Evolutionary conservation across 2,888 invertebrate genomes (phyloP), one percentile per base, ranked within the genome.

Genomic region (Trilocha varians): DNA sequence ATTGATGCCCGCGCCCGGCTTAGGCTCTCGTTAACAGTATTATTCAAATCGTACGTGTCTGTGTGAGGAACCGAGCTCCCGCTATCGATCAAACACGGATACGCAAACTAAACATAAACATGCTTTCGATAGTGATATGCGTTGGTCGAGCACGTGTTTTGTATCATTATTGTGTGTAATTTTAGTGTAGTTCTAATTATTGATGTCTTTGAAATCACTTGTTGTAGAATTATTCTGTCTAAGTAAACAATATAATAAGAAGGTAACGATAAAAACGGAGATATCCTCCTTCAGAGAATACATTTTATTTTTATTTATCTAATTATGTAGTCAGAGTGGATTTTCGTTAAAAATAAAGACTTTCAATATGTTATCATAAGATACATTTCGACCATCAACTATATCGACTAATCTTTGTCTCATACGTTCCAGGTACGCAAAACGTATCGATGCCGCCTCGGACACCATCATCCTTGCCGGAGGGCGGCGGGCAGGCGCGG

Each of bases 391-490:
- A n/a, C n/a, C n/a, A n/a, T n/a, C n/a, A n/a, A n/a, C n/a, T n/a
- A n/a, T n/a, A n/a, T n/a, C n/a, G n/a, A n/a, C n/a, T n/a, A n/a
- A n/a, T 32, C 13, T 16, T n/a, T 36, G 36, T 13, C 40, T n/a
- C 32, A 39, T 40, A 40, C 45, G 25, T 86, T 82, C 34, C 79
- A 93, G 93, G 93, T 74, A 93, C 92, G 79, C 94, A 94, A 91
- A 96, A 93, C 92, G 93, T 95, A 91, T 93, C 95, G 87, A 96
- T 97, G 93, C 96, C 97, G 78, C 95, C 95, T 75, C 92, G 97
- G 75, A 97, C 97, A 79, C 94, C 96, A 67, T 96, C 96, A 79
- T 87, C 91, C 86, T 75, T 91, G 87, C 78, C 83, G 55, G 86
- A 78, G 78, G 89, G 87, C 83, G 78, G 78, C 71, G 86, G 79